Base-by-base conservation (phyloP, 2,797 vertebrate genomes). In the Remorina albescens region DNA sequence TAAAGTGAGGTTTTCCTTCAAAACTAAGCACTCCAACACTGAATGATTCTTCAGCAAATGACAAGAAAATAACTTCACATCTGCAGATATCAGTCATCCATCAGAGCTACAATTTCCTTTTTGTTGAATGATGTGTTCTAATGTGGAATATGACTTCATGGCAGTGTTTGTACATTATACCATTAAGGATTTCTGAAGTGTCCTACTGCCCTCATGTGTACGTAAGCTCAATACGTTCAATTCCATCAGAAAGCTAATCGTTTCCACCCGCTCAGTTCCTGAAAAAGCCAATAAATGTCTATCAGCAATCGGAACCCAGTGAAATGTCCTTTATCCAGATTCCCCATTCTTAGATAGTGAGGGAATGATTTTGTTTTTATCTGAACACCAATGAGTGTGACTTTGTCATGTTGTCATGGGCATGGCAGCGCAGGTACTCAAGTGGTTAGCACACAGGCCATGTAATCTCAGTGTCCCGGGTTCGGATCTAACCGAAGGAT, bases 141-240 rank as follows among this genome's bases (percentile, higher is more conserved):
- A 67, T 49, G 32, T 36, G 32, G 8, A 13, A 8, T 67, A 49
- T 76, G 76, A 54, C 76, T 56, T 36, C 4, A 26, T 28, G 13
- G 19, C 44, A 10, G 26, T 34, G 32, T 44, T 54, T 71, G 26
- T 55, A 12, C 23, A 70, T 77, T 51, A n/a, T n/a, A 54, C 2
- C 54, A 28, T 71, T 65, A 80, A 84, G 56, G 77, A 81, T 84
- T 70, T 67, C 39, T 69, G 41, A 54, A 76, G 23, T 47, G 60
- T 59, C 71, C 39, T 37, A 19, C 75, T 68, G 51, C 19, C 53
- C 26, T 37, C 19, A 21, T 72, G 71, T 53, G 34, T 64, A 26
- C 49, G 28, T 28, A 39, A 36, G 26, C 21, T 76, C 53, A 3
- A 86, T 75, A 42, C 28, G 19, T 9, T 77, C 49, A 6, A 70